Evolutionary conservation across 2,797 vertebrate species (phyloP), one percentile per base, ranked within the genome.

Genomic region (Macropodus opercularis): DNA sequence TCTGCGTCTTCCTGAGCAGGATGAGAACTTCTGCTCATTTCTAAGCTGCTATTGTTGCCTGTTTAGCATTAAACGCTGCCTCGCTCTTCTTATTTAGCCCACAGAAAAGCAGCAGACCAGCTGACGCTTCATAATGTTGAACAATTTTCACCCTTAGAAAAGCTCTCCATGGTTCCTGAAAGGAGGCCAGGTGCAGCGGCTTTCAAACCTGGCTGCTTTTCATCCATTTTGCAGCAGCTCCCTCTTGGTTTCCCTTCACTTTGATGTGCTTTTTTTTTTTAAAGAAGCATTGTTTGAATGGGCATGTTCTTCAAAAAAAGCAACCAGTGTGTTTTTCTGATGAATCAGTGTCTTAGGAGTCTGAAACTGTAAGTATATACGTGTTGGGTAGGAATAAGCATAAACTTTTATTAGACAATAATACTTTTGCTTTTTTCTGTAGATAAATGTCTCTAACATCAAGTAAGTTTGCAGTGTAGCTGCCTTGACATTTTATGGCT

Each of bases 161-260:
- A 57, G 35, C 39, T 21, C 18, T 50, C 17, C 21, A 17, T 14
- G 56, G 32, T 21, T 31, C 6, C 13, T 67, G 47, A 77, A 63
- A 64, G 43, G 39, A 67, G 35, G 63, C 69, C 83, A 83, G 75
- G 79, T 84, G 69, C 64, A 65, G 51, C 8, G 0, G 26, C 64
- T 72, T 76, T 78, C 40, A 77, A 57, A 54, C 38, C 39, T 31
- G 21, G 15, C 54, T 69, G 63, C 58, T 74, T 67, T 61, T 58
- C 0, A 21, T 62, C 48, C 39, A 22, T 54, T 46, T 57, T 54
- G 41, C 55, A 62, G 26, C 11, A 36, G 46, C 56, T 62, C 50
- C 38, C 47, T 40, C 36, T 50, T 38, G 48, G 54, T 39, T 53
- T 66, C 74, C 36, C 44, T 58, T 56, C 29, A 39, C 48, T 56